phyloP scores from a whole-genome alignment of 92 coral and sea anemone genomes.

The Phenganax subtilis region DNA sequence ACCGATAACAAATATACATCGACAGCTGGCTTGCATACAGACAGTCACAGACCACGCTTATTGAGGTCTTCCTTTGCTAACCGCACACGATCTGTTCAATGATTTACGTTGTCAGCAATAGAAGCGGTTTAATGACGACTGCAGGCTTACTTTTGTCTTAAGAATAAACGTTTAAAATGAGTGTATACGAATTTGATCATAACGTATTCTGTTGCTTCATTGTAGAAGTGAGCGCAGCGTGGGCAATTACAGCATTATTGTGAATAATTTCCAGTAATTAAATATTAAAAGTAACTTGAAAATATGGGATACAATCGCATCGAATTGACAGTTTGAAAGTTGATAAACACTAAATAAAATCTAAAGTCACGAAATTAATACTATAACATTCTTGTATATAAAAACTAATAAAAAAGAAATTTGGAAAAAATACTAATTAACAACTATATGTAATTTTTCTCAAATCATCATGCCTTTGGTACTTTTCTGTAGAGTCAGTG shows the following conservation, averaged over 20 bases:
- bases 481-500: no score
- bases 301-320: background rate
- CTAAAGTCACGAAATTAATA: no score
- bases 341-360: background rate
- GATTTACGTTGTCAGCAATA: conserved; percentile 7
- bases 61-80: background rate
- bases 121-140: conserved; percentile 28
- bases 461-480: no score
- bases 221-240: background rate
- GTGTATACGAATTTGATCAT: background rate
- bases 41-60: conserved; percentile 25
- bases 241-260: conserved; percentile 6
- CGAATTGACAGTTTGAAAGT: background rate
- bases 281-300: conserved; percentile 13
- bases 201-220: conserved; percentile 26
- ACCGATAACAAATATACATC: conserved; percentile 4
- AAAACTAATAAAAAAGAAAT: background rate
- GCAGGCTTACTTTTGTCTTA: conserved; percentile 29
- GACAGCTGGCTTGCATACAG: conserved; percentile 28
- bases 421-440: background rate
- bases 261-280: conserved; percentile 41
- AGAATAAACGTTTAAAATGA: conserved; percentile 16
- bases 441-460: no score
- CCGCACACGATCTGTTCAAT: conserved; percentile 3
- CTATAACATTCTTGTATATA: no score